Base-by-base conservation (phyloP, 2,113 vertebrate genomes). In the Semnornis frantzii region DNA sequence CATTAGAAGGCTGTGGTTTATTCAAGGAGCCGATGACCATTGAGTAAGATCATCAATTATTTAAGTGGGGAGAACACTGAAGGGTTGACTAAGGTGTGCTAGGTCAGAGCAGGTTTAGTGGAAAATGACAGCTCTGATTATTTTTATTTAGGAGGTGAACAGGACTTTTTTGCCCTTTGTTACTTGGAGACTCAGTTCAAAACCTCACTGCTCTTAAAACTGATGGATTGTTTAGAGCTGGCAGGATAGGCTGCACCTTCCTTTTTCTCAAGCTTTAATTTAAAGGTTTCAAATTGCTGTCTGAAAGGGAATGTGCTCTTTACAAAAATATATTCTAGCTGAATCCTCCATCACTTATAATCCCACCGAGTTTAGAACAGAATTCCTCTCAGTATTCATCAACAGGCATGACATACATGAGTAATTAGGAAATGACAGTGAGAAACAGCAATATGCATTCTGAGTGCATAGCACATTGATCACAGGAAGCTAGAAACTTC, bases 11-110 rank as follows among this genome's bases (percentile, higher is more conserved):
- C 34, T 95, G 92, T n/a, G 95, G 95, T 60, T 90, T 97, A 72
- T 96, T 97, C 92, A 95, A 97, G 85, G 94, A 97, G 55, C 92
- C 95, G 0, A 93, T 93, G 87, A 92, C 93, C 44, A 95, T 96
- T 91, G 93, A 97, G 96, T 97, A 96, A 97, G 95, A 93, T 72
- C 12, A 90, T 77, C 2, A 75, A 0, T 75, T 73, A 44, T 76
- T 83, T 78, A 82, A 81, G 75, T 46, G 13, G 8, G 5, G 11
- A 34, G 44, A 82, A 44, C 55, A 73, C 1, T 72, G 18, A 52
- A 19, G 7, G 5, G 1, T 58, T 89, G 21, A 79, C 20, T 65
- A 48, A 59, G 6, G 20, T 69, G 20, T 65, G 14, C 23, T 62
- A 90, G 19, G 37, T 75, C 28, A 84, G 68, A 84, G 12, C 2